Percentiles rank a stretch among this genome's conserved stretches.
Evolutionary conservation across 2,113 vertebrate species (phyloP).

Genomic region (Podarcis muralis): DNA sequence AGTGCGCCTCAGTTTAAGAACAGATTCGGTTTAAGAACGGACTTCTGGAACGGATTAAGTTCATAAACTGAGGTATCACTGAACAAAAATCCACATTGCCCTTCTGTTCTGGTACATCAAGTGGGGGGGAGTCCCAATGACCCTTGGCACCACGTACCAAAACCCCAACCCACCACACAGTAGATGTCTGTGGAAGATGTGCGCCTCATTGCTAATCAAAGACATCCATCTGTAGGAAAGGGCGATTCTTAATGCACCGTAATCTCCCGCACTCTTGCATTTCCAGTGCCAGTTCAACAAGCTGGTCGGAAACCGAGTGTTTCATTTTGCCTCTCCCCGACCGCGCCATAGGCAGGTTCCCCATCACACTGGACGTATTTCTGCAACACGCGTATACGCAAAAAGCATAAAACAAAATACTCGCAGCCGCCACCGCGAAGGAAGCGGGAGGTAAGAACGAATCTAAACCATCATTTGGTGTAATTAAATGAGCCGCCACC

Average conservation of each 20-base stretch:
- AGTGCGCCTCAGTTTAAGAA: too few relatives aligned
- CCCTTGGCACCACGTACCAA: too few relatives aligned
- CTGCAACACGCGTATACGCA: background rate
- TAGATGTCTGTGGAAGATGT: background rate
- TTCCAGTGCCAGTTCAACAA: background rate
- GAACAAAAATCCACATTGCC: background rate
- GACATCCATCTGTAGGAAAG: too few relatives aligned
- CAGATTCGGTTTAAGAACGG: too few relatives aligned
- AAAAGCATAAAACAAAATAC: background rate
- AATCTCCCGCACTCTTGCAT: background rate
- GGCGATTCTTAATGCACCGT: background rate
- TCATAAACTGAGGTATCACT: too few relatives aligned
- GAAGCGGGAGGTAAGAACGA: background rate
- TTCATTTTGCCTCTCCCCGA: background rate
- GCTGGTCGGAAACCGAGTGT: background rate
- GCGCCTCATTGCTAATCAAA: background rate
- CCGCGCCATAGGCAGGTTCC: constrained; percentile 13
- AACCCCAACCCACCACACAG: background rate
- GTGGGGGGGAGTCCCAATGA: background rate
- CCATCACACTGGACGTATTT: background rate
- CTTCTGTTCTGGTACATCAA: background rate
- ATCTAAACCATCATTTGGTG: background rate
- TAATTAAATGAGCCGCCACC: constrained; percentile 48
- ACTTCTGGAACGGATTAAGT: too few relatives aligned
- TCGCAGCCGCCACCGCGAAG: background rate